These are phyloP conservation scores for Kryphioiulus occultus DNA, from an alignment of 2,888 invertebrate genomes.

Conservation along the genomic window DNA sequence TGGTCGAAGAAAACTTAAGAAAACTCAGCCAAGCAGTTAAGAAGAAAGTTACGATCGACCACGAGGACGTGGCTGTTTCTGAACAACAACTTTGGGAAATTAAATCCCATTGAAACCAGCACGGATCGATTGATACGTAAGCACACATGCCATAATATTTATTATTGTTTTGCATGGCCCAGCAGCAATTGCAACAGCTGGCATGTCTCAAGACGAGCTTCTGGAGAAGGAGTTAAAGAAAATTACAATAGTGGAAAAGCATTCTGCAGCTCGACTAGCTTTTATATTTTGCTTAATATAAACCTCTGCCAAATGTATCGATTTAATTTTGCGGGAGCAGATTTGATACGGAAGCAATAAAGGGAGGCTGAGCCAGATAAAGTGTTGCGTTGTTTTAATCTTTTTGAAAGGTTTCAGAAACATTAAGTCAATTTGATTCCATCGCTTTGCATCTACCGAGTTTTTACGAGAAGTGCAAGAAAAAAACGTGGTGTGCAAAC, in stretches of 20 bases:
- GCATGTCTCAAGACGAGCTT: not conserved
- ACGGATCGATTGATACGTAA: not conserved
- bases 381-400: constrained; percentile 18
- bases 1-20: too few relatives aligned
- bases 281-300: not conserved
- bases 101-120: not conserved
- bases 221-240: not conserved
- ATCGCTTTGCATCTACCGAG: constrained; percentile 4
- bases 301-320: not conserved
- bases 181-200: not conserved
- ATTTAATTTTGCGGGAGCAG: not conserved
- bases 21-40: too few relatives aligned
- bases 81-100: not conserved
- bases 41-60: too few relatives aligned
- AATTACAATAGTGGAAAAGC: not conserved
- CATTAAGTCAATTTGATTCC: constrained; percentile 18
- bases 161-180: not conserved
- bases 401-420: constrained; percentile 20
- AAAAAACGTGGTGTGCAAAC: not conserved
- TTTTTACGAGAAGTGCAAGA: not conserved
- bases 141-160: not conserved
- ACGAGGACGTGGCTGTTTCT: too few relatives aligned
- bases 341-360: constrained; percentile 4
- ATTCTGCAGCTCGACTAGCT: not conserved
- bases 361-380: not conserved